Evolutionary conservation across 1,140 invertebrate species (phyloP), one percentile per base, ranked within the genome.

Genomic region (Euwallacea fornicatus): DNA sequence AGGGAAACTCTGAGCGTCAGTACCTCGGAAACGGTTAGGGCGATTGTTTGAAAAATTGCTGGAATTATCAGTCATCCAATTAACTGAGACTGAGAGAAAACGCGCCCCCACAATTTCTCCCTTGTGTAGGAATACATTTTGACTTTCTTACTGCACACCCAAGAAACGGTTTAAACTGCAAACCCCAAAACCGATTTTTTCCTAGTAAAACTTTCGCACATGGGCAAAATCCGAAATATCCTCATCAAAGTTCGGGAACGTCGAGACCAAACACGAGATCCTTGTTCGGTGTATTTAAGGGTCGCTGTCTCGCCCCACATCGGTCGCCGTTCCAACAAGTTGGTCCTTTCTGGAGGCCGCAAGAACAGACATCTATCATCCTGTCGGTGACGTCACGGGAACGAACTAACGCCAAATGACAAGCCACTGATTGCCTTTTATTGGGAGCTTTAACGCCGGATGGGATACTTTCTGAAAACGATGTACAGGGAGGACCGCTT

Each of bases 341-440:
- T 78, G 77, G 65, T 70, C 47, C 62, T 68, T 16, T 16, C 21
- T 42, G 75, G 62, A 71, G 69, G 68, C 66, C 71, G 74, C 74
- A 77, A 78, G 76, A 78, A 76, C 71, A 75, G 78, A 71, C 75
- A 80, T 80, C 78, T 76, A 80, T 80, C 79, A 80, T 77, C 21
- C 61, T 41, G 69, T 55, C 73, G 64, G 72, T 76, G 73, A 75
- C 77, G 79, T 76, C 75, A 76, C 74, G 66, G 65, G 72, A 63
- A 55, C 75, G 76, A 74, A 74, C 76, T 77, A 78, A 78, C 77
- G 76, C 74, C 67, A 76, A 74, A 75, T 80, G 79, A 79, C 79
- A 80, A 77, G 75, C 76, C 79, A 78, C 76, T 80, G 79, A 80
- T 80, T 80, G 79, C 78, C 76, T 79, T 76, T 80, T 80, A 80